Percentiles rank a stretch among this genome's conserved stretches.
Conservation (phyloP, 1,140 invertebrate genomes). For the Sycophaga agraensis region DNA sequence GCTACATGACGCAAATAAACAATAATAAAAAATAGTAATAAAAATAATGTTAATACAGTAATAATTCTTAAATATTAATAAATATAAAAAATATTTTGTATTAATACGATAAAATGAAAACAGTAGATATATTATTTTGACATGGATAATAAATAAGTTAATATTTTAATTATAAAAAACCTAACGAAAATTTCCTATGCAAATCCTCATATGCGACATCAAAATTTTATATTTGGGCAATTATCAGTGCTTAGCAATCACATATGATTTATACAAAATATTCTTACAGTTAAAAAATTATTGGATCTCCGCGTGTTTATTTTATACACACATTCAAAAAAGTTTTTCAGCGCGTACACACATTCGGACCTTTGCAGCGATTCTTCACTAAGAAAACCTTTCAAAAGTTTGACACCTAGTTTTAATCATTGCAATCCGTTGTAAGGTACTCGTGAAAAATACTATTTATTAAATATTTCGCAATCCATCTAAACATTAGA, state of each 20-base stretch:
- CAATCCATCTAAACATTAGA: slow-evolving; percentile 4
- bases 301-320: neutral
- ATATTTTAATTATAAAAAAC: neutral
- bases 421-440: slow-evolving; percentile 14
- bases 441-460: slow-evolving; percentile 19
- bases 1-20: neutral
- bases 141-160: slow-evolving; percentile 13
- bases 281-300: slow-evolving; percentile 2
- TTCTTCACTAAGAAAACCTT: slow-evolving; percentile 5
- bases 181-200: neutral
- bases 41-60: too few relatives aligned
- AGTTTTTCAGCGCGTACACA: neutral
- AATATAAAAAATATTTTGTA: neutral
- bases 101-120: neutral
- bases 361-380: neutral
- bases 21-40: too few relatives aligned
- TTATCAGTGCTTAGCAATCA: slow-evolving; percentile 1
- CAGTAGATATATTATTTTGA: slow-evolving; percentile 6
- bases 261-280: slow-evolving; percentile 17
- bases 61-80: neutral
- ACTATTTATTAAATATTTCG: neutral
- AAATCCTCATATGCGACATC: neutral
- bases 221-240: neutral
- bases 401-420: slow-evolving; percentile 3
- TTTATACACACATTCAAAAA: neutral